Conservation (phyloP, 2,888 invertebrate species). For the Cataglyphis rosenhaueri region DNA sequence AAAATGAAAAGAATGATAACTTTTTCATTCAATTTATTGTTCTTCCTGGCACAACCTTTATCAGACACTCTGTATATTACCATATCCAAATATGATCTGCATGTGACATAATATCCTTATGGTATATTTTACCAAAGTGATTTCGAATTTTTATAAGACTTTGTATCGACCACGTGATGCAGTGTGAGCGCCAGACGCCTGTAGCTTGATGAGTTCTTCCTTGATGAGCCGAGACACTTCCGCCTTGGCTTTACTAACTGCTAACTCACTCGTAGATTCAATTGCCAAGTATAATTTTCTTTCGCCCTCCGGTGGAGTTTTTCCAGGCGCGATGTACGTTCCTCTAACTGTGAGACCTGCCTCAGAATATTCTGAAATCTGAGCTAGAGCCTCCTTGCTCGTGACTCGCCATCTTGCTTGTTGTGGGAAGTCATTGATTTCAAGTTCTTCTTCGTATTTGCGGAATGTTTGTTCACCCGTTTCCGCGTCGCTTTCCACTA, state of each 20-base stretch:
- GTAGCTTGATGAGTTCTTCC: conserved; percentile 97
- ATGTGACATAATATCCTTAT: not conserved
- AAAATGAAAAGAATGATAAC: too few relatives aligned
- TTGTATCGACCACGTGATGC: conserved; percentile 97
- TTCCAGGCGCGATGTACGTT: conserved; percentile 97
- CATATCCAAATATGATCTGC: not conserved
- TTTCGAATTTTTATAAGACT: conserved; percentile 89
- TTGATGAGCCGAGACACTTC: conserved; percentile 99
- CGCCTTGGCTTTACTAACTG: conserved; percentile 97
- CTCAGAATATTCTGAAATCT: conserved; percentile 99
- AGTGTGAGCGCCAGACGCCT: conserved; percentile 92
- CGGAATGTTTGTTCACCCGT: conserved; percentile 90
- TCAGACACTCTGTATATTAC: too few relatives aligned
- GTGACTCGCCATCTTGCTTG: conserved; percentile 99
- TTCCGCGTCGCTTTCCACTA: conserved; percentile 89
- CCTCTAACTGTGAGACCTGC: conserved; percentile 99
- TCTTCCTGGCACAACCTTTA: too few relatives aligned
- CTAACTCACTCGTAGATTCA: conserved; percentile 98
- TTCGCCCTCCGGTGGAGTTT: conserved; percentile 96
- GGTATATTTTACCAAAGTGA: not conserved
- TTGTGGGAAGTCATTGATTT: conserved; percentile 99
- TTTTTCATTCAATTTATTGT: too few relatives aligned
- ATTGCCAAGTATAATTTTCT: conserved; percentile 99
- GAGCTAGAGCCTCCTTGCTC: conserved; percentile 98
- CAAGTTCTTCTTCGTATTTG: conserved; percentile 99